Base-by-base conservation (phyloP, 37 sponge, comb jelly and placozoan species). In the Lycopodina hypogea region DNA sequence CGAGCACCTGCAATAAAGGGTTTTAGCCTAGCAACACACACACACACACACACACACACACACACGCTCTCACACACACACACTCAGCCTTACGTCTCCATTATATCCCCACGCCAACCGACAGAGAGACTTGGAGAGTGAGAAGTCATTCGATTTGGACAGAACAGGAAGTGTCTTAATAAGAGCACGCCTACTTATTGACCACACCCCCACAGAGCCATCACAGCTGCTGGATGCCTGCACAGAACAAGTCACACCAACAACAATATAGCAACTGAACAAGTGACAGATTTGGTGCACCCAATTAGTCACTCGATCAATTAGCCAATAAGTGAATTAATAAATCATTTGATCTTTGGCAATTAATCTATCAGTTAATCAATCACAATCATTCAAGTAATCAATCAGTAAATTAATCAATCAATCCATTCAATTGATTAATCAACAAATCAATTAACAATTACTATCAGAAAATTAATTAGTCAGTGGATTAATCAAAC, bases 201-300 rank as follows among this genome's bases (percentile, higher is more conserved):
- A 78, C 91, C 91, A 90, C 39, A 90, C 53, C 67, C 58, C 86
- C 28, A 86, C 67, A 30, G 80, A 79, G 1, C 91, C 91, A 61
- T 90, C 91, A 76, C 87, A 86, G 65, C 88, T 74, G 22, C 83
- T 69, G 24, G 86, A 84, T 3, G 84, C 93, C 81, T 88, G 69
- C 18, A 56, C 75, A 59, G 26, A 59, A 17, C 15, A 28, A 17
- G 6, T 29, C 37, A 68, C 35, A 36, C 38, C 35, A 21, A 68
- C 68, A 59, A 22, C 1, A 14, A 1, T 60, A 15, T 2, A 37
- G 12, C 22, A 51, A 4, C 53, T 42, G 22, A 11, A 52, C 73
- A 72, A 35, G 56, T n/a, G n/a, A n/a, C n/a, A n/a, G n/a, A n/a
- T n/a, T n/a, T n/a, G n/a, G n/a, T n/a, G n/a, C n/a, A n/a, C n/a